phyloP scores from a whole-genome alignment of 37 sponge, comb jelly and placozoan species.

The Ianthella basta region DNA sequence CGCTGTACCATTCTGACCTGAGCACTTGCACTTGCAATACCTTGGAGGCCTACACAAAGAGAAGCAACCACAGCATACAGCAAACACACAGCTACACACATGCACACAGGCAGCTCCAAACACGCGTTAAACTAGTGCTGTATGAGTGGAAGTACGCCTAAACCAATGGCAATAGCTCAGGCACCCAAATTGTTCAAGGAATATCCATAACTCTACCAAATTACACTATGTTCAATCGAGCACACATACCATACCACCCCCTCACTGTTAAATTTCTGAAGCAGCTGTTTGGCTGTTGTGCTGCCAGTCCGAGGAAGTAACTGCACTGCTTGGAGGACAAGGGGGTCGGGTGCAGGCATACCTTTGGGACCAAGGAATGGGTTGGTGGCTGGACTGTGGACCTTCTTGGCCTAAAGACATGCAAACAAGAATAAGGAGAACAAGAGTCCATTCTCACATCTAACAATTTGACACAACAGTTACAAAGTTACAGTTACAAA shows the following conservation, averaged over 20 bases:
- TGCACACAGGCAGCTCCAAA: neutral
- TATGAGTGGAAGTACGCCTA: neutral
- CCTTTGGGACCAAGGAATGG: neutral
- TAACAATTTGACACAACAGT: no score
- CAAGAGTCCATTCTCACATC: neutral
- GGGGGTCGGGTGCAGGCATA: constrained; percentile 6
- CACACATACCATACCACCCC: no score
- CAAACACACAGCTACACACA: neutral
- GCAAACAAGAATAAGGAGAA: neutral
- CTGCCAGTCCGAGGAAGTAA: constrained; percentile 13
- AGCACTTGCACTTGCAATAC: constrained; percentile 12
- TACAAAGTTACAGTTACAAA: no score
- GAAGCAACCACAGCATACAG: neutral
- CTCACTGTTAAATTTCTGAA: constrained; percentile 17
- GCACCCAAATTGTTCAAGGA: no score
- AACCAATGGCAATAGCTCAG: no score
- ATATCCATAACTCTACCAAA: no score
- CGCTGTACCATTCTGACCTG: neutral
- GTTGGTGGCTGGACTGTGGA: neutral
- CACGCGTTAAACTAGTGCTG: neutral
- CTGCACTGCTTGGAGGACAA: constrained; percentile 12
- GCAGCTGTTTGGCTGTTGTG: constrained; percentile 11
- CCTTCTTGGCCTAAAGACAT: constrained; percentile 18
- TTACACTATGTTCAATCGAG: no score
- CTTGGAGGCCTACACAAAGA: neutral